Evolutionary conservation across 2,797 vertebrate species (phyloP).

Genomic region (Lithobates sylvaticus): DNA sequence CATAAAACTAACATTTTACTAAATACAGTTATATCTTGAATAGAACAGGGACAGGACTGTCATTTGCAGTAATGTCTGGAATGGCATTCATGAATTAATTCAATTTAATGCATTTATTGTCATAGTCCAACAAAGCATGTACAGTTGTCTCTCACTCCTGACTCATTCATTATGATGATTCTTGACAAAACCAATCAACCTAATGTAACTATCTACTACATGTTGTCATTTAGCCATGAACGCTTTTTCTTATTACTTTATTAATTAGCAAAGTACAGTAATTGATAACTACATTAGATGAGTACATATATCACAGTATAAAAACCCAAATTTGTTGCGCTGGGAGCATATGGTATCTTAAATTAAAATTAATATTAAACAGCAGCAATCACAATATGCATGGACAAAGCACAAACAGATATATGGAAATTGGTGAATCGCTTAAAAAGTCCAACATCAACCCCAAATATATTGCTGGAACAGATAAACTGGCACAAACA

Average conservation of each 20-base stretch:
- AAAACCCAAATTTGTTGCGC: too few relatives aligned
- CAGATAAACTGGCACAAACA: too few relatives aligned
- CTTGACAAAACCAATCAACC: conserved; percentile 45
- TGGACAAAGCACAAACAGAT: too few relatives aligned
- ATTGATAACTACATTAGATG: conserved; percentile 17
- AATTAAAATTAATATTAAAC: too few relatives aligned
- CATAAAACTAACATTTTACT: neutral
- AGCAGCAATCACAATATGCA: too few relatives aligned
- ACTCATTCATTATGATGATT: conserved; percentile 36
- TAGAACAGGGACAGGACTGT: neutral
- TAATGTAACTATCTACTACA: conserved; percentile 37
- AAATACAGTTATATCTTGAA: neutral
- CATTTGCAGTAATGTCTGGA: neutral
- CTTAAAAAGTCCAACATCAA: too few relatives aligned
- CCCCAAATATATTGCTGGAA: too few relatives aligned
- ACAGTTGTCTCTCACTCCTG: conserved; percentile 36
- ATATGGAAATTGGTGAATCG: too few relatives aligned
- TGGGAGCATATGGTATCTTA: too few relatives aligned
- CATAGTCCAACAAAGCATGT: conserved; percentile 39
- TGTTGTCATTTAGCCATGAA: conserved; percentile 32
- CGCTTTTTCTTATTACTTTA: conserved; percentile 16
- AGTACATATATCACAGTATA: neutral
- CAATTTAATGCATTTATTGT: conserved; percentile 38
- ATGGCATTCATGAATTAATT: conserved; percentile 12
- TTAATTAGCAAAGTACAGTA: conserved; percentile 13